Evolutionary conservation across 1,140 invertebrate genomes (phyloP).

Genomic region (Meloidogyne chitwoodi): DNA sequence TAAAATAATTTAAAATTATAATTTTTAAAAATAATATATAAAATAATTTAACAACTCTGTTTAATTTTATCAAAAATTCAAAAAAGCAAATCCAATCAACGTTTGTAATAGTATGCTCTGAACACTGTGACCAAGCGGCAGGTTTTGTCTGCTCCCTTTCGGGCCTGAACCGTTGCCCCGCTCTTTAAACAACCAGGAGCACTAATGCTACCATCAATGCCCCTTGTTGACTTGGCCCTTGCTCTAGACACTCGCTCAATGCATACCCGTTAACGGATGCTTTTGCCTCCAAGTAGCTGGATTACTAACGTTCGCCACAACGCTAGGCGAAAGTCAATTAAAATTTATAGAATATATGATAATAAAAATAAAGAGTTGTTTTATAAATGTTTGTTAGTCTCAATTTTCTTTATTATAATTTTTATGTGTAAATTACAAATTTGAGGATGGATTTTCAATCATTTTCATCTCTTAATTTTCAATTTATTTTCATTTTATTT

Average conservation of each 20-base stretch:
- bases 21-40: too few relatives aligned
- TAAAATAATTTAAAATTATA: too few relatives aligned
- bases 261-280: conserved; percentile 15
- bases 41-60: too few relatives aligned
- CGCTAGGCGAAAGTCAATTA: conserved; percentile 6
- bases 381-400: too few relatives aligned
- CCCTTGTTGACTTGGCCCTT: conserved; percentile 31
- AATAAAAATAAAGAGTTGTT: too few relatives aligned
- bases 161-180: conserved; percentile 27
- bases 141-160: conserved; percentile 33
- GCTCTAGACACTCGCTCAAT: conserved; percentile 15
- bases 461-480: too few relatives aligned
- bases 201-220: not conserved
- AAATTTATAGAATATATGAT: not conserved
- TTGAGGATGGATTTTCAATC: too few relatives aligned
- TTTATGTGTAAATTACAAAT: too few relatives aligned
- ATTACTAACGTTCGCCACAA: conserved; percentile 14
- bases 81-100: conserved; percentile 5
- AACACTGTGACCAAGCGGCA: conserved; percentile 29
- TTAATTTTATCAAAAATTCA: too few relatives aligned
- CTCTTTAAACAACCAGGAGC: conserved; percentile 29
- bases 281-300: conserved; percentile 17
- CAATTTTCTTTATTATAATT: too few relatives aligned
- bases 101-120: conserved; percentile 12
- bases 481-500: too few relatives aligned